phyloP scores from a whole-genome alignment of 1,140 invertebrate species.

The Caligus rogercresseyi region DNA sequence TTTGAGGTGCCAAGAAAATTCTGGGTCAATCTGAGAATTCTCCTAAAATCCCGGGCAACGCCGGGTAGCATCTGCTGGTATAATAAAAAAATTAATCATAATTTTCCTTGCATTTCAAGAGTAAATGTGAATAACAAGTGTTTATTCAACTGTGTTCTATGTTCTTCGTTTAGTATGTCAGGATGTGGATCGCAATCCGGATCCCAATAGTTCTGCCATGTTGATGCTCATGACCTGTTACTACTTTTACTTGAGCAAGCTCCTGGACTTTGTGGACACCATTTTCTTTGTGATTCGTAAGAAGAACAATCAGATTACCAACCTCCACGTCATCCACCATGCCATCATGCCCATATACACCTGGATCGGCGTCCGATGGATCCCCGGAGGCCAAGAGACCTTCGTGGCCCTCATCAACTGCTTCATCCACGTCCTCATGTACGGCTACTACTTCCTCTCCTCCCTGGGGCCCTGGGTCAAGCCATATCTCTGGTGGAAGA shows the following conservation, averaged over 20 bases:
- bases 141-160: too few species aligned
- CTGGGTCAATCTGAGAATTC: too few species aligned
- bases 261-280: conserved; percentile 26
- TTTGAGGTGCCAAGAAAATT: too few species aligned
- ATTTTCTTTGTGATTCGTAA: conserved; percentile 48
- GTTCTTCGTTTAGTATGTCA: too few species aligned
- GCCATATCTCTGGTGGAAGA: conserved; percentile 55
- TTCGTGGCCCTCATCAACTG: conserved; percentile 33
- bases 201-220: background rate
- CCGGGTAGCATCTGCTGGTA: background rate
- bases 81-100: background rate
- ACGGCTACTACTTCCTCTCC: conserved; percentile 36
- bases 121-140: background rate
- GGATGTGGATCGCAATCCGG: background rate
- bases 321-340: conserved; percentile 50
- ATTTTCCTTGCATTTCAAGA: background rate
- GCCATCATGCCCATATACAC: conserved; percentile 31
- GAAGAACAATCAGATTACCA: conserved; percentile 51
- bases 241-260: conserved; percentile 25
- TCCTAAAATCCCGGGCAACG: background rate
- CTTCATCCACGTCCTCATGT: conserved; percentile 40
- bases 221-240: background rate
- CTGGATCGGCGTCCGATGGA: conserved; percentile 24
- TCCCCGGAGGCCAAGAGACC: conserved; percentile 11
- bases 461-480: conserved; percentile 36